These are phyloP conservation scores for Oceanodroma tethys DNA, from an alignment of 2,113 vertebrate genomes.

Conservation along the genomic window DNA sequence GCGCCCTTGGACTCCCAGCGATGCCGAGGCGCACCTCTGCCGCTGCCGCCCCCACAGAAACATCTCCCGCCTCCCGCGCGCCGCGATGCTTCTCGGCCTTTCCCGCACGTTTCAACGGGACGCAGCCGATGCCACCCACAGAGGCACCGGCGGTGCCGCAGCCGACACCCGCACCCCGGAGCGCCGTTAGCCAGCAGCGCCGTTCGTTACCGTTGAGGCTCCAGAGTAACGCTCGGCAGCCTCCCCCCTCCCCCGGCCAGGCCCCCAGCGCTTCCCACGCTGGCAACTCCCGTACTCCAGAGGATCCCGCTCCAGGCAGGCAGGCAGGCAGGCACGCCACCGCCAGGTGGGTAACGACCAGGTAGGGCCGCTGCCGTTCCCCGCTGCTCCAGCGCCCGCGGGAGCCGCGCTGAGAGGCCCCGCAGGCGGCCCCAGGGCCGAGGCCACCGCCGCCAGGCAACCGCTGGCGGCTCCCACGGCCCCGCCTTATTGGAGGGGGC, in stretches of 20 bases:
- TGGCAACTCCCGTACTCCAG: not conserved
- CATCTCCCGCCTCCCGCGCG: fast-evolving
- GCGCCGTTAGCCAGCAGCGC: not conserved
- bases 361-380: too few species aligned
- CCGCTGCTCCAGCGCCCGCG: not conserved
- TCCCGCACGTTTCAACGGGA: fast-evolving
- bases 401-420: not conserved
- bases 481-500: fast-evolving
- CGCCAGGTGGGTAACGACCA: too few species aligned
- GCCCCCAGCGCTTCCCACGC: not conserved
- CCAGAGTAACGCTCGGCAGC: too few species aligned
- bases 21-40: too few species aligned
- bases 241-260: fast-evolving
- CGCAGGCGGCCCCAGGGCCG: too few species aligned
- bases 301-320: too few species aligned
- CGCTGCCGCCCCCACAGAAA: not conserved
- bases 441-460: not conserved
- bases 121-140: fast-evolving
- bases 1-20: not conserved
- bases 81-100: fast-evolving
- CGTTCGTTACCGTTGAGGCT: fast-evolving
- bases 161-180: not conserved
- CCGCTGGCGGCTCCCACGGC: fast-evolving
- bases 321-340: too few species aligned
- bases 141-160: not conserved